These are phyloP conservation scores for Semotilus atromaculatus DNA, from an alignment of 2,797 vertebrate genomes.

Conservation along the genomic window DNA sequence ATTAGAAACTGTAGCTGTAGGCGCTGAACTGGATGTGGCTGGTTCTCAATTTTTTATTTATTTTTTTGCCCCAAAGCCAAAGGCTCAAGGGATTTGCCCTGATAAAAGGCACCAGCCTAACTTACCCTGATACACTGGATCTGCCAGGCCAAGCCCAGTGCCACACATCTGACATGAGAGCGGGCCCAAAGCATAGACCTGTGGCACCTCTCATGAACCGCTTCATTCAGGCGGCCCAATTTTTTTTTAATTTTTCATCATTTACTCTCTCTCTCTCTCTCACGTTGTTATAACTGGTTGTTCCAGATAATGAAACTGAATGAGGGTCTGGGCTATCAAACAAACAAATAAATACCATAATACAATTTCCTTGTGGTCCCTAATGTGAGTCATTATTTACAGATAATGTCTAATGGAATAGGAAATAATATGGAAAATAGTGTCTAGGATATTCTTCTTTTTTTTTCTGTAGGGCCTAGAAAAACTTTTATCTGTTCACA, in stretches of 20 bases:
- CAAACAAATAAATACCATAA: background rate
- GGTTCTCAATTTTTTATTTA: too few relatives aligned
- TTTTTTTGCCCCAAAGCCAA: conserved; percentile 16
- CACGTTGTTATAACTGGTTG: background rate
- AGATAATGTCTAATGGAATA: background rate
- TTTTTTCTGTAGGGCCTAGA: background rate
- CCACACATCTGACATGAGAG: conserved; percentile 48
- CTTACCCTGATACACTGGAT: conserved; percentile 30
- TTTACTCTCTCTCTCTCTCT: background rate
- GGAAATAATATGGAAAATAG: background rate
- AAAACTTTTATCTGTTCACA: background rate
- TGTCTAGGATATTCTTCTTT: background rate
- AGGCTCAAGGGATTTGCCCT: conserved; percentile 12
- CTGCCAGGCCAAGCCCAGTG: conserved; percentile 46
- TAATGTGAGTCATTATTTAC: background rate
- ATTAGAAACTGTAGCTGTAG: conserved; percentile 25
- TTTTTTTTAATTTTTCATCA: too few relatives aligned
- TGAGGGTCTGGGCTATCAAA: background rate
- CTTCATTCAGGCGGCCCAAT: too few relatives aligned
- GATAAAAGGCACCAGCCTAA: conserved; percentile 44
- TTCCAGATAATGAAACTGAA: background rate
- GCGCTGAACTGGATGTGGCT: conserved; percentile 19
- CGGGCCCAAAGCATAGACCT: conserved; percentile 36
- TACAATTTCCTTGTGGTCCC: background rate
- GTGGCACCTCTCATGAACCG: conserved; percentile 40